These are phyloP conservation scores for Haliclona indistincta DNA, from an alignment of 37 sponge, comb jelly and placozoan species.

Conservation along the genomic window DNA sequence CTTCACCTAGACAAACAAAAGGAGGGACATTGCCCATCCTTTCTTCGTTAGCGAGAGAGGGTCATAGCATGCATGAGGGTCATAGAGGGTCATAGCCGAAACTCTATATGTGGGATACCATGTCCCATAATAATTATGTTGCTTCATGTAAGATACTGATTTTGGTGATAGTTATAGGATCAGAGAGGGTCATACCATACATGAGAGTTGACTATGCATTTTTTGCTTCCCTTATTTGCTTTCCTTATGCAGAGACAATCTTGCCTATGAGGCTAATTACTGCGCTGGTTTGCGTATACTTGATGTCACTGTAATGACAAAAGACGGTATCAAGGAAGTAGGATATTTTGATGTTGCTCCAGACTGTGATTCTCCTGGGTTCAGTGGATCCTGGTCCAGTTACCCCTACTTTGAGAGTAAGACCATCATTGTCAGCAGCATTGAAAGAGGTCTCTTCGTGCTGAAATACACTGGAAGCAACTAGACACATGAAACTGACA, in stretches of 20 bases:
- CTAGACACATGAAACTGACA: too few relatives aligned
- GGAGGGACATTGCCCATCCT: too few relatives aligned
- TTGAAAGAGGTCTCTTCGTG: constrained; percentile 72
- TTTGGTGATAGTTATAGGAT: too few relatives aligned
- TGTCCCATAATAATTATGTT: too few relatives aligned
- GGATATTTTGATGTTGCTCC: constrained; percentile 76
- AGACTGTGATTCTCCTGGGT: constrained; percentile 34
- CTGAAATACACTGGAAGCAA: constrained; percentile 42
- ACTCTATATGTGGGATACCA: too few relatives aligned
- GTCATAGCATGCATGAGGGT: too few relatives aligned
- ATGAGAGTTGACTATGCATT: neutral
- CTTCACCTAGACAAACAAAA: too few relatives aligned
- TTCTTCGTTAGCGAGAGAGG: too few relatives aligned
- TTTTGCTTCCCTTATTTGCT: neutral
- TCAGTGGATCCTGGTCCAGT: constrained; percentile 72
- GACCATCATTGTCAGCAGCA: constrained; percentile 70
- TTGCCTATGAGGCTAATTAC: constrained; percentile 76
- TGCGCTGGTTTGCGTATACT: constrained; percentile 74
- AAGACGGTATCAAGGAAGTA: constrained; percentile 35
- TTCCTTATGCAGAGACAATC: constrained; percentile 33
- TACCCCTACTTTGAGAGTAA: constrained; percentile 72
- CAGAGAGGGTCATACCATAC: too few relatives aligned
- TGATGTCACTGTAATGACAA: constrained; percentile 42
- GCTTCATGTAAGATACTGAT: too few relatives aligned
- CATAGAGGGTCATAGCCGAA: too few relatives aligned